These are phyloP conservation scores for Brachypterus glaber DNA, from an alignment of 2,888 invertebrate genomes.

Conservation along the genomic window DNA sequence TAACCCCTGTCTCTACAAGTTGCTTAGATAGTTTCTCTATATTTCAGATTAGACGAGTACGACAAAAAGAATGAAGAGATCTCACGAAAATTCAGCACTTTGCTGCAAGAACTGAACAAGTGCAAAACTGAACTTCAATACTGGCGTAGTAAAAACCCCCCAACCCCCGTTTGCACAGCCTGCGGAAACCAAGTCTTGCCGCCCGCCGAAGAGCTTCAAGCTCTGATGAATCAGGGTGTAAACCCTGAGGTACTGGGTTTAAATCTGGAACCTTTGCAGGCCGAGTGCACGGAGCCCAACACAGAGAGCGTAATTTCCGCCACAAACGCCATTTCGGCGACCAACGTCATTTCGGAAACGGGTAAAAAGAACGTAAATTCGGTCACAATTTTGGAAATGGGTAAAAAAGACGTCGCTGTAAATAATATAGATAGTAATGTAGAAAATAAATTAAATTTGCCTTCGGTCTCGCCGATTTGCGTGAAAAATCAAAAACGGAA, in stretches of 20 bases:
- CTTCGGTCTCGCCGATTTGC: slow-evolving; percentile 2
- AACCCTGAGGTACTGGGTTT: slow-evolving; percentile 44
- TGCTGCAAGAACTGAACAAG: slow-evolving; percentile 80
- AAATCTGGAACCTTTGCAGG: slow-evolving; percentile 4
- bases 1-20: no score
- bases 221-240: slow-evolving; percentile 50
- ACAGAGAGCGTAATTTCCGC: background rate
- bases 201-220: slow-evolving; percentile 51
- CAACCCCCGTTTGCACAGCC: slow-evolving; percentile 48
- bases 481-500: slow-evolving; percentile 27
- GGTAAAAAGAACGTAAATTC: slow-evolving; percentile 1
- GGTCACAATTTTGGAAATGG: slow-evolving; percentile 1
- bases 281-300: background rate
- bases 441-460: background rate
- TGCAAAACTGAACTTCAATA: slow-evolving; percentile 87
- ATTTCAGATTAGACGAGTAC: slow-evolving; percentile 82
- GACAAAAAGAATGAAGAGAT: slow-evolving; percentile 88
- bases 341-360: background rate
- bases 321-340: background rate
- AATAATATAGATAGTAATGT: slow-evolving; percentile 5
- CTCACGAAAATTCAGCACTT: slow-evolving; percentile 77
- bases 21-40: no score
- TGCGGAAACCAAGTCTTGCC: slow-evolving; percentile 56
- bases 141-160: slow-evolving; percentile 82
- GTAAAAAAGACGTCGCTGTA: background rate